Conservation (phyloP, 2,888 invertebrate genomes). For the Ophion costatus region DNA sequence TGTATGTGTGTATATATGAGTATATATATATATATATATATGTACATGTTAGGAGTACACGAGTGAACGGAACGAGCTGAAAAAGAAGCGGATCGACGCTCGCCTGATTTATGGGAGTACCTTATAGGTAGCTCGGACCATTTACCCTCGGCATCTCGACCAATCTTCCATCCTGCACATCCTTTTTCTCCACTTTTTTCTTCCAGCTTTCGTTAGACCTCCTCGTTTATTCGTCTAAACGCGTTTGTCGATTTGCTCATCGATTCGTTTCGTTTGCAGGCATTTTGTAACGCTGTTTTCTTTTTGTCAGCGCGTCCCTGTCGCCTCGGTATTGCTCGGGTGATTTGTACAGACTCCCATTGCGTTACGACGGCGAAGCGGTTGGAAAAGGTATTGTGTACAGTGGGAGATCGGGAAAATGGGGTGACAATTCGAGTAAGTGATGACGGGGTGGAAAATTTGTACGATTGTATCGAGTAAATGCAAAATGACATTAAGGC, state of each 20-base stretch:
- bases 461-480: no score
- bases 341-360: neutral
- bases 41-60: slow-evolving; percentile 46
- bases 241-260: slow-evolving; percentile 32
- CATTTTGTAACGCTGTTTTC: slow-evolving; percentile 2
- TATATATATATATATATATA: slow-evolving; percentile 3
- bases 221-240: slow-evolving; percentile 48
- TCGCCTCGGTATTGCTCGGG: neutral
- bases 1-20: slow-evolving; percentile 15
- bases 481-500: no score
- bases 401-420: neutral
- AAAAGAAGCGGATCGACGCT: slow-evolving; percentile 65
- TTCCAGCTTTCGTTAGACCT: slow-evolving; percentile 24
- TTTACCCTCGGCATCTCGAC: slow-evolving; percentile 38
- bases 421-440: neutral
- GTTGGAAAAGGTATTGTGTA: neutral
- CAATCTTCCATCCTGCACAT: slow-evolving; percentile 43
- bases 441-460: no score
- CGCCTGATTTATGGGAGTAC: slow-evolving; percentile 66
- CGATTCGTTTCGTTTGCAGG: slow-evolving; percentile 22
- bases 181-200: slow-evolving; percentile 43
- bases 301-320: neutral
- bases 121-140: slow-evolving; percentile 41
- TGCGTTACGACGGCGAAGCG: neutral
- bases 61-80: slow-evolving; percentile 61